Evolutionary conservation across 2,888 invertebrate genomes (phyloP).

Genomic region (Tetheella fluctuosa): DNA sequence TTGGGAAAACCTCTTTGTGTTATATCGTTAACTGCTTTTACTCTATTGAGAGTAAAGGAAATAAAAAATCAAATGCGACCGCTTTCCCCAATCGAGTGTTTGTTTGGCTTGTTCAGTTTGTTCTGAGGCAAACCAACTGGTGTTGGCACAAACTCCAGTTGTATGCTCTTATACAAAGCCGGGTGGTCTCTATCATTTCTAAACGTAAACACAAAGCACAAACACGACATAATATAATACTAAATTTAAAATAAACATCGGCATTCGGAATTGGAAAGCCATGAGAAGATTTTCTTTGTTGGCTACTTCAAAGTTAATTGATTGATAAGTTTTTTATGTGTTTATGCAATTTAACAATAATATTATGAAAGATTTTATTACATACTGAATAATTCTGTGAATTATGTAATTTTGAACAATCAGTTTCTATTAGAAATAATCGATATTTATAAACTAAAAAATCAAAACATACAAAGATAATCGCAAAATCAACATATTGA

Average conservation of each 20-base stretch:
- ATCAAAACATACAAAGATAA: no score
- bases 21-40: constrained; percentile 48
- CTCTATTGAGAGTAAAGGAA: constrained; percentile 33
- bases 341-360: background rate
- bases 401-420: no score
- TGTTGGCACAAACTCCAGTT: constrained; percentile 63
- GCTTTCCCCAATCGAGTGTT: constrained; percentile 67
- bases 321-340: constrained; percentile 18
- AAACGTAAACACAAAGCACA: constrained; percentile 70
- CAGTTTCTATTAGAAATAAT: no score
- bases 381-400: no score
- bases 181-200: constrained; percentile 82
- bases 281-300: constrained; percentile 31
- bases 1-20: constrained; percentile 40
- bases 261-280: constrained; percentile 33
- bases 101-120: constrained; percentile 75
- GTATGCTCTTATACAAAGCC: constrained; percentile 59
- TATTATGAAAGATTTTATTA: background rate
- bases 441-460: no score
- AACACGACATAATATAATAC: constrained; percentile 75
- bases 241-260: constrained; percentile 71
- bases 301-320: constrained; percentile 36
- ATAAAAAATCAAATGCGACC: constrained; percentile 59
- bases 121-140: constrained; percentile 77
- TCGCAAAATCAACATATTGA: no score